phyloP scores from a whole-genome alignment of 92 coral and sea anemone species.

The Palythoa heliodiscus region DNA sequence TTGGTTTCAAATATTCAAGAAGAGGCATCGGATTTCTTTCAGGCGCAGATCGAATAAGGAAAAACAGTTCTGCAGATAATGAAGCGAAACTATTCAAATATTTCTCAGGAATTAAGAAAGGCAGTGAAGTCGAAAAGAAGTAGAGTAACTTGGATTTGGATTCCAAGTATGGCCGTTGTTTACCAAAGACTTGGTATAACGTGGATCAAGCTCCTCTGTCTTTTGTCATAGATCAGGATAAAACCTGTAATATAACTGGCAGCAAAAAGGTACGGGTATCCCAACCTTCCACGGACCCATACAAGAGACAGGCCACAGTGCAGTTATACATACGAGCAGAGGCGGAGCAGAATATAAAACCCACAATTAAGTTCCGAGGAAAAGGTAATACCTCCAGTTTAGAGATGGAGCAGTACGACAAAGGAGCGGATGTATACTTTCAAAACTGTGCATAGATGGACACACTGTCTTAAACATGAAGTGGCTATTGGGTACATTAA shows the following conservation, averaged over 20 bases:
- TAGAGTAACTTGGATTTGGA: conserved; percentile 40
- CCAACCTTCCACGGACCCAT: conserved; percentile 42
- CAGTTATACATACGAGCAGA: too few species aligned
- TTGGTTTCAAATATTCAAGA: conserved; percentile 41
- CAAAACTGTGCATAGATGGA: too few species aligned
- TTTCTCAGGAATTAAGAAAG: conserved; percentile 47
- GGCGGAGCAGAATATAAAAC: too few species aligned
- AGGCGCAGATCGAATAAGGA: conserved; percentile 40
- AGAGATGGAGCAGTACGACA: too few species aligned
- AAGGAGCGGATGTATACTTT: too few species aligned
- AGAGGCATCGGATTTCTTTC: conserved; percentile 30
- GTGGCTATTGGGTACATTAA: too few species aligned
- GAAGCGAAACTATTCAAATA: conserved; percentile 40
- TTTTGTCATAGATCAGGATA: conserved; percentile 63
- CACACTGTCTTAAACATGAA: too few species aligned
- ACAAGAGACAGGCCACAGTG: too few species aligned
- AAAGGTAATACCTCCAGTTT: too few species aligned
- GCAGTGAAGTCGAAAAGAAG: conserved; percentile 47
- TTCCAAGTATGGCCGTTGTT: conserved; percentile 62
- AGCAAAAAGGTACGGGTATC: conserved; percentile 72
- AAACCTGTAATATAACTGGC: conserved; percentile 60
- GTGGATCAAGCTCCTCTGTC: conserved; percentile 67
- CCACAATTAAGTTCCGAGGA: too few species aligned
- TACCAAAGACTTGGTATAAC: conserved; percentile 55
- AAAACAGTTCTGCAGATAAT: neutral